Evolutionary conservation across 2,113 vertebrate genomes (phyloP).

Genomic region (Marmota monax): DNA sequence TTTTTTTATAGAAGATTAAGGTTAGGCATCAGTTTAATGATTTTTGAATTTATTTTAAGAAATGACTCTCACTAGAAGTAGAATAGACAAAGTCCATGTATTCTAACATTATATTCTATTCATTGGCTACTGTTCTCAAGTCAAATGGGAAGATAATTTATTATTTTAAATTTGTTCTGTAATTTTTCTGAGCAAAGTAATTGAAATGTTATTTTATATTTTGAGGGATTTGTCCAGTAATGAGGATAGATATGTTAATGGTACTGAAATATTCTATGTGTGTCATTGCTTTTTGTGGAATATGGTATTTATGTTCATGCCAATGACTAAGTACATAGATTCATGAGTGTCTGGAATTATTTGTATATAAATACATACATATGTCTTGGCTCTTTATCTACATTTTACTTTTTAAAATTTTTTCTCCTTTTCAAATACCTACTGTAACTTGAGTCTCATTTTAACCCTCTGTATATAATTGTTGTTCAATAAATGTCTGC

Average conservation of each 20-base stretch:
- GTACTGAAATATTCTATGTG: neutral
- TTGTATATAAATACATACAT: neutral
- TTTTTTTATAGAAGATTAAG: neutral
- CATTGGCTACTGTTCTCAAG: neutral
- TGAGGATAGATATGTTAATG: neutral
- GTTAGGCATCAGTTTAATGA: neutral
- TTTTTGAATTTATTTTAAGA: slow-evolving; percentile 36
- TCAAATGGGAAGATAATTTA: neutral
- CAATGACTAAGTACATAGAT: neutral
- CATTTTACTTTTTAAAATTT: slow-evolving; percentile 1
- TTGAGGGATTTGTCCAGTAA: neutral
- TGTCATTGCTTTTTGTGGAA: neutral
- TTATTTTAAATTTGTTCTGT: neutral
- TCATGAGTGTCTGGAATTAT: neutral
- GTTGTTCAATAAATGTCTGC: neutral
- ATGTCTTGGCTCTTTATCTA: neutral
- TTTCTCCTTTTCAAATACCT: neutral
- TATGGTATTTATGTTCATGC: neutral
- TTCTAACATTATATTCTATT: neutral
- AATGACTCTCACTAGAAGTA: slow-evolving; percentile 1
- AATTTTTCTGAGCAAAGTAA: slow-evolving; percentile 7
- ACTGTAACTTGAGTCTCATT: neutral
- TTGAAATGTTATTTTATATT: neutral
- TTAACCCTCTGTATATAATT: neutral
- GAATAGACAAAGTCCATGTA: neutral